Percentiles rank a stretch among this genome's conserved stretches.
phyloP scores from a whole-genome alignment of 2,113 vertebrate genomes.

The Baryphthengus martii region DNA sequence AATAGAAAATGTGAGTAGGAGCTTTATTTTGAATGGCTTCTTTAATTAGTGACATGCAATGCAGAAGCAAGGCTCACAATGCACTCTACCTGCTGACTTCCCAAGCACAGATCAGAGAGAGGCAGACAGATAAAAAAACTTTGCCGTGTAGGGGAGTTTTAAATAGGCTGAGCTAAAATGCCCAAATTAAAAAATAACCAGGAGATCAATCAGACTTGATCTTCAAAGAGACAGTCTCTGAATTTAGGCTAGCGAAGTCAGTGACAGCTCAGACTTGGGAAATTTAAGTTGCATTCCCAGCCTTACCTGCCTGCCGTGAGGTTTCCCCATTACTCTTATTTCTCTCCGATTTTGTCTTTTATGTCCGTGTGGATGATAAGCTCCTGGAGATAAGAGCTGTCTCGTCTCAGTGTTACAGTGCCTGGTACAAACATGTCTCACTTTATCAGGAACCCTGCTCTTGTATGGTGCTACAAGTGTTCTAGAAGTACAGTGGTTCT shows the following conservation, averaged over 20 bases:
- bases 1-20: conserved; percentile 21
- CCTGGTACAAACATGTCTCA: background rate
- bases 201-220: background rate
- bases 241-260: background rate
- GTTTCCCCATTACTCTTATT: background rate
- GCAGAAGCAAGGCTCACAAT: background rate
- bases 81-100: background rate
- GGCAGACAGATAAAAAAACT: background rate
- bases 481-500: background rate
- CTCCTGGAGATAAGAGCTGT: background rate
- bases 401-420: background rate
- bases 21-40: conserved; percentile 38
- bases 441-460: background rate
- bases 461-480: background rate
- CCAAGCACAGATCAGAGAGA: background rate
- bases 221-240: background rate
- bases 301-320: background rate
- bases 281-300: background rate
- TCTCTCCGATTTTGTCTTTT: background rate
- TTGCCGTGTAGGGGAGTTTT: background rate
- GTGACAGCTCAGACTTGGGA: background rate
- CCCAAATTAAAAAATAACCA: background rate
- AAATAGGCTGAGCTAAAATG: background rate
- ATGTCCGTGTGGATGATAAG: rapidly evolving
- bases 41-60: background rate